Conservation (phyloP, 2,113 vertebrate genomes). For the Pangasianodon gigas region DNA sequence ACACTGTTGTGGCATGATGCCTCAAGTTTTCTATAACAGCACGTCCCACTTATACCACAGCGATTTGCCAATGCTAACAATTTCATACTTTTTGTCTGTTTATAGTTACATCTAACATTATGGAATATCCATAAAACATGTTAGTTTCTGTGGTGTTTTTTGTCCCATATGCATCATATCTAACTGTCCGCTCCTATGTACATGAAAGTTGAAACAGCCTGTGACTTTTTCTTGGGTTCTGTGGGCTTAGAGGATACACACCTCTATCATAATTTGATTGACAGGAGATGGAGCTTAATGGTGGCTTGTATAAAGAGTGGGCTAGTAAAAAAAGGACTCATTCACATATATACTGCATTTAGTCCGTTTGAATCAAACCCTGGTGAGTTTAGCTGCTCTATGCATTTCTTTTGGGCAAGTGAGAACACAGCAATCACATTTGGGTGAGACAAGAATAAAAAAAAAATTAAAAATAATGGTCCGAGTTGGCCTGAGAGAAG, state of each 20-base stretch:
- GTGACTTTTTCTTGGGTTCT: neutral
- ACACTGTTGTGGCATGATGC: neutral
- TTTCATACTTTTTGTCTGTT: neutral
- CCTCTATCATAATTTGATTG: neutral
- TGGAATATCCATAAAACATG: too few relatives aligned
- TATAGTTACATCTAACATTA: too few relatives aligned
- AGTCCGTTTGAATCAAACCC: neutral
- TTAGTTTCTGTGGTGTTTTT: neutral
- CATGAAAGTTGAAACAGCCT: neutral
- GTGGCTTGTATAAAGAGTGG: neutral
- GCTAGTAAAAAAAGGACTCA: neutral
- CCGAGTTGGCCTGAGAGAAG: neutral
- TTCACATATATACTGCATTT: neutral
- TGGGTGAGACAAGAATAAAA: too few relatives aligned
- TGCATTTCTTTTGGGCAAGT: too few relatives aligned
- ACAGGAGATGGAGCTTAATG: neutral
- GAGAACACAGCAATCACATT: neutral
- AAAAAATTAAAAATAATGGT: neutral
- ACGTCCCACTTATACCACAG: neutral
- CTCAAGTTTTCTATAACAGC: neutral
- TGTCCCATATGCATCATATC: neutral
- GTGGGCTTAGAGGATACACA: neutral
- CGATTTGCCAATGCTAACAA: neutral
- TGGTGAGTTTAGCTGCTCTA: neutral
- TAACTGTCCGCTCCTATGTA: neutral